Conservation (phyloP, 2,113 vertebrate genomes). For the Otocyon megalotis region DNA sequence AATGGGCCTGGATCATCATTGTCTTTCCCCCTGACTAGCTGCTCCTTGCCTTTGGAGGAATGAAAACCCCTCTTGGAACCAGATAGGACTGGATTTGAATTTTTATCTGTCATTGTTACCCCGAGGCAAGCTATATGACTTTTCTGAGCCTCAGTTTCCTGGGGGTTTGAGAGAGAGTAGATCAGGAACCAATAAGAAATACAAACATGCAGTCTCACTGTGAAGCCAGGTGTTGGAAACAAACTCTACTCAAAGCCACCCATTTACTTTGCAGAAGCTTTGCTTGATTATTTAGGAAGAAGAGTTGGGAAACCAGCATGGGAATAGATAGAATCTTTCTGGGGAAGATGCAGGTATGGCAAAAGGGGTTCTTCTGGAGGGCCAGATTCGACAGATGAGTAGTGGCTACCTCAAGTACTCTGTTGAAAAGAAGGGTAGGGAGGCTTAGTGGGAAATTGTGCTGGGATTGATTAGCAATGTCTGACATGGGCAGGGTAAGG, state of each 20-base stretch:
- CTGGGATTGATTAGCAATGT: background rate
- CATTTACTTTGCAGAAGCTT: background rate
- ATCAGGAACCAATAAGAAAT: background rate
- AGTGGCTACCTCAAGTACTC: background rate
- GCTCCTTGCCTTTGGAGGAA: background rate
- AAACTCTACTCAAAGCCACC: background rate
- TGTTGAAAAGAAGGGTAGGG: background rate
- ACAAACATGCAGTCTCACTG: background rate
- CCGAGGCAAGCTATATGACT: background rate
- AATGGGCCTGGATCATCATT: background rate
- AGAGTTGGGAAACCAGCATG: background rate
- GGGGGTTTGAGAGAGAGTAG: background rate
- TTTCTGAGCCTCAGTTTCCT: background rate
- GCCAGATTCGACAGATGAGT: too few relatives aligned
- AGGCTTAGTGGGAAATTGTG: background rate
- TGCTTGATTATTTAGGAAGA: background rate
- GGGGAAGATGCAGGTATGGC: background rate
- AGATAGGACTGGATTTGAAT: background rate
- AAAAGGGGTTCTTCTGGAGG: background rate
- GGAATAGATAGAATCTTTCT: background rate
- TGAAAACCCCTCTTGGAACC: background rate
- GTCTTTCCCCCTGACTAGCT: background rate
- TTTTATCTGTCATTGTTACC: background rate
- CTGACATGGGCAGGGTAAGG: fast-evolving
- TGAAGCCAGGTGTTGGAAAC: background rate